Evolutionary conservation across 2,888 invertebrate species (phyloP).

Genomic region (Gastracanthus pulcherrimus): DNA sequence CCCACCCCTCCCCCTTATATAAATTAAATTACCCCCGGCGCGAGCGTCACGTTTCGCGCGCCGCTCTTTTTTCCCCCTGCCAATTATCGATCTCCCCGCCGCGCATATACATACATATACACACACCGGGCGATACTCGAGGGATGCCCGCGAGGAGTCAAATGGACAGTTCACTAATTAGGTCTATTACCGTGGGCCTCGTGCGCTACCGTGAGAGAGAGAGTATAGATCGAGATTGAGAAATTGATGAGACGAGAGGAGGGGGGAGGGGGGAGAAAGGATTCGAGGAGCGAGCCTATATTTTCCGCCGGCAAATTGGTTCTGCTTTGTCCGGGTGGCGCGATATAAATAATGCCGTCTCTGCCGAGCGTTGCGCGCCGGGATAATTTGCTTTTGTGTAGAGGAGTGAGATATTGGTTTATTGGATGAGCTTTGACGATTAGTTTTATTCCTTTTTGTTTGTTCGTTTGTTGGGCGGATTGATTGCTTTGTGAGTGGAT

Average conservation of each 20-base stretch:
- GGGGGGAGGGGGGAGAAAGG: neutral
- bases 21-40: conserved; percentile 51
- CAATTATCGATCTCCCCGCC: conserved; percentile 40
- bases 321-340: neutral
- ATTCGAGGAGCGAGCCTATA: neutral
- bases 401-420: neutral
- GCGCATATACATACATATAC: no score
- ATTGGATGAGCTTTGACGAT: neutral
- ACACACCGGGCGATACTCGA: neutral
- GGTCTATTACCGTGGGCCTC: conserved; percentile 35
- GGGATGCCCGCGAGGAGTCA: neutral
- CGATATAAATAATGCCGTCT: conserved; percentile 32
- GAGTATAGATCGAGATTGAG: conserved; percentile 50
- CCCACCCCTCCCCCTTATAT: neutral
- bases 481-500: no score
- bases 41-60: conserved; percentile 27
- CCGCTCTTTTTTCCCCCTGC: neutral
- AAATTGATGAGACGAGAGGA: conserved; percentile 45
- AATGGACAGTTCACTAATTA: conserved; percentile 49
- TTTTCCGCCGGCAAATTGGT: conserved; percentile 21
- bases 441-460: neutral
- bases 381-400: conserved; percentile 18
- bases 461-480: neutral
- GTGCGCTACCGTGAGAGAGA: neutral
- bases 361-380: no score